Evolutionary conservation across 2,113 vertebrate genomes (phyloP).

Genomic region (Diadophis punctatus): DNA sequence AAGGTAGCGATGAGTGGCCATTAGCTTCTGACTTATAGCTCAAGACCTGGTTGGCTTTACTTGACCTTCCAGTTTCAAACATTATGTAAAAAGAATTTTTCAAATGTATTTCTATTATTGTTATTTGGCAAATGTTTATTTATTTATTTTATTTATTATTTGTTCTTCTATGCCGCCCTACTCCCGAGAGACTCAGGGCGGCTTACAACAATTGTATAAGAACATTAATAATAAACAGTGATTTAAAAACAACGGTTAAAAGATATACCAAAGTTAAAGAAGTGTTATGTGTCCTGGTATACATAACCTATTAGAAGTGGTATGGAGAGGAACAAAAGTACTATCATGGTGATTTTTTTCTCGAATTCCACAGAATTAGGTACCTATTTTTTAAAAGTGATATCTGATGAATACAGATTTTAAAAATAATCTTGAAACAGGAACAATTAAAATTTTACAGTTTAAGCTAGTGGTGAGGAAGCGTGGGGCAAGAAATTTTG

Average conservation of each 20-base stretch:
- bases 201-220: too few relatives aligned
- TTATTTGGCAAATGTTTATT: not conserved
- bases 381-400: not conserved
- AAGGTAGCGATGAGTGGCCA: not conserved
- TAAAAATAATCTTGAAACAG: not conserved
- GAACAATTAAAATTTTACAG: not conserved
- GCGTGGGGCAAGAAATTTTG: not conserved
- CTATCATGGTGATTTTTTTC: not conserved
- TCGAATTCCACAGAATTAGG: not conserved
- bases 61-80: not conserved
- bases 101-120: not conserved
- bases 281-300: not conserved
- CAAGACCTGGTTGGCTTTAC: too few relatives aligned
- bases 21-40: not conserved
- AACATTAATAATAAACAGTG: too few relatives aligned
- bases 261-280: too few relatives aligned
- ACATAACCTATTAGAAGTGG: not conserved
- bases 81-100: not conserved
- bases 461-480: not conserved
- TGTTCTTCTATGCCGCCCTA: too few relatives aligned
- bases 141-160: too few relatives aligned
- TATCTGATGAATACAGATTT: not conserved
- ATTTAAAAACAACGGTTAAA: too few relatives aligned
- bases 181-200: too few relatives aligned
- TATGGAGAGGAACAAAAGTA: not conserved